A percentile compares a stretch with the other conserved stretches of the same genome.
Conservation (phyloP, 2,888 invertebrate genomes). For the Odontocolon sp. region DNA sequence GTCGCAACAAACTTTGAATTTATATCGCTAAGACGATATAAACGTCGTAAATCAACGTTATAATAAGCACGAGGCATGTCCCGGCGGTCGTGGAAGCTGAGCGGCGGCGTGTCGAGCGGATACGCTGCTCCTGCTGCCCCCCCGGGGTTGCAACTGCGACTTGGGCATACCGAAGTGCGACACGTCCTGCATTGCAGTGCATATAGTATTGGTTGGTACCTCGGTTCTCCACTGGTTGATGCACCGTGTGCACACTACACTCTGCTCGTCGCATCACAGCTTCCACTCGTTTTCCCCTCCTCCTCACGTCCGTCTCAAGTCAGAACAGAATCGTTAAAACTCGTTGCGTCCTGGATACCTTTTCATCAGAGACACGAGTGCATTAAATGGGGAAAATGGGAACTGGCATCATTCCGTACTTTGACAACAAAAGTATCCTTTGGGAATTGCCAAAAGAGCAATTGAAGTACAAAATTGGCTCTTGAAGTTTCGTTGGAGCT, state of each 20-base stretch:
- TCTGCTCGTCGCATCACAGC: neutral
- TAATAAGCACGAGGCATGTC: slow-evolving; percentile 68
- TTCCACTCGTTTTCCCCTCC: neutral
- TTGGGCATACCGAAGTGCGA: slow-evolving; percentile 38
- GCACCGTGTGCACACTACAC: slow-evolving; percentile 10
- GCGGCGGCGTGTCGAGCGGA: slow-evolving; percentile 50
- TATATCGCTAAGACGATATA: slow-evolving; percentile 76
- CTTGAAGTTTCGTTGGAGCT: too few relatives aligned
- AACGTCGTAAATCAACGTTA: slow-evolving; percentile 76
- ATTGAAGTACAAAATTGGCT: too few relatives aligned
- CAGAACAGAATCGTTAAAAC: slow-evolving; percentile 71
- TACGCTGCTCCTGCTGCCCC: slow-evolving; percentile 33
- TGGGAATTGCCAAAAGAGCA: too few relatives aligned
- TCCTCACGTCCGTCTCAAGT: slow-evolving; percentile 31
- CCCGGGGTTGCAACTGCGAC: slow-evolving; percentile 43
- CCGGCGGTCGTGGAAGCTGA: slow-evolving; percentile 50
- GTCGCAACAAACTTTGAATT: slow-evolving; percentile 75
- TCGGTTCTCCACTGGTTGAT: slow-evolving; percentile 25
- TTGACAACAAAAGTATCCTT: too few relatives aligned
- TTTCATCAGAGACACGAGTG: slow-evolving; percentile 50
- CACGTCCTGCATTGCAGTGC: slow-evolving; percentile 12
- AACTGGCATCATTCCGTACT: neutral
- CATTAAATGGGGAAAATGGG: neutral
- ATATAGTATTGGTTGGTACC: too few relatives aligned
- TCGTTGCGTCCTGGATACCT: slow-evolving; percentile 61